These are phyloP conservation scores for Sebastiscus albofasciatus DNA, from an alignment of 2,797 vertebrate genomes.

Conservation along the genomic window DNA sequence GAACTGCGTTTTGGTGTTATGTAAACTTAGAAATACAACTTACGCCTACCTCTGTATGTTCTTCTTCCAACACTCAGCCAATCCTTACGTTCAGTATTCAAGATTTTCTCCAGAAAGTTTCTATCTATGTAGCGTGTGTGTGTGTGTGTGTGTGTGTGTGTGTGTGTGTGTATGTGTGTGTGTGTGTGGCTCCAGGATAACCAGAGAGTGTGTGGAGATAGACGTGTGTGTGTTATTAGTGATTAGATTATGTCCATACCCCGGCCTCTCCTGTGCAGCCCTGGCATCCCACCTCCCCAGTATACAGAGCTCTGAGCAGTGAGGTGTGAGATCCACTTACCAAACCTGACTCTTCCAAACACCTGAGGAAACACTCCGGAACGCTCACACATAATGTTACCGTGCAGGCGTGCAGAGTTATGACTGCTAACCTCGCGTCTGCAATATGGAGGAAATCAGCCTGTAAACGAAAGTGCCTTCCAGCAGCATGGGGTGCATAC, in stretches of 20 bases:
- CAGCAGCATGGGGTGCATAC: constrained; percentile 13
- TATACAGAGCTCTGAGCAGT: neutral
- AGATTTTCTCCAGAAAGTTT: neutral
- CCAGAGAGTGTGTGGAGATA: neutral
- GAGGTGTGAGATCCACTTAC: constrained; percentile 36
- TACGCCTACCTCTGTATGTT: no score
- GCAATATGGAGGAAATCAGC: constrained; percentile 23
- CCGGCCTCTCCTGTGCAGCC: constrained; percentile 1
- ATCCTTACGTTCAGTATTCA: neutral
- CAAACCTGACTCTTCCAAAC: constrained; percentile 8
- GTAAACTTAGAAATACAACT: no score
- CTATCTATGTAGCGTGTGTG: neutral
- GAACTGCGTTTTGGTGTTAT: no score
- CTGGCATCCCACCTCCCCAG: neutral
- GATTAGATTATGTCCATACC: constrained; percentile 33
- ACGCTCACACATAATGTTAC: constrained; percentile 1
- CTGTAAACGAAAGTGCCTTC: constrained; percentile 12
- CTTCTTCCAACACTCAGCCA: neutral
- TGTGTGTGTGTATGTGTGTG: neutral
- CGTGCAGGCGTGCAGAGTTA: neutral
- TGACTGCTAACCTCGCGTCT: neutral
- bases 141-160: neutral
- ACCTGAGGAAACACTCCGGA: constrained; percentile 34
- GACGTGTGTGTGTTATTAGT: constrained; percentile 1
- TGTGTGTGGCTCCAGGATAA: neutral